Evolutionary conservation across 2,113 vertebrate genomes (phyloP), one percentile per base, ranked within the genome.

Genomic region (Willisornis vidua): DNA sequence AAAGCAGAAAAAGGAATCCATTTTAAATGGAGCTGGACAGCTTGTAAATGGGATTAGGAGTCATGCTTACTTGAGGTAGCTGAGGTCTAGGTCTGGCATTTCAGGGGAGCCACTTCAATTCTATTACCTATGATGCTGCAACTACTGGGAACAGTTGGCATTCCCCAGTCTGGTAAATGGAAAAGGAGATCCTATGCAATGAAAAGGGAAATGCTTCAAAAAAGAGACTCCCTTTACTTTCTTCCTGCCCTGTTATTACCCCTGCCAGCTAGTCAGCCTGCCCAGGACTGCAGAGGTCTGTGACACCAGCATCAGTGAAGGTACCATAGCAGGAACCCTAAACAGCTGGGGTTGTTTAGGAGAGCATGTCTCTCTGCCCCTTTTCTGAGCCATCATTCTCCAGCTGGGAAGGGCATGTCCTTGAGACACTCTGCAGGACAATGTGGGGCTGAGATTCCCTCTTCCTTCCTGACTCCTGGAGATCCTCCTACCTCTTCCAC

Each of bases 1-100:
- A 92, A 93, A 67, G 58, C 51, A 76, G 58, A 73, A 88, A 91
- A 90, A 70, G 26, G 26, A 92, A 90, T 67, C 70, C 7, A 87
- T 84, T 93, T 72, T 45, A 89, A 75, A 90, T 75, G 61, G 89
- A 85, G 57, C 52, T 87, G 80, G 73, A 67, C 24, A 39, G 46
- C 61, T 63, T 84, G 29, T 45, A 93, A 89, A 92, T 63, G 52
- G 49, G 76, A 94, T 95, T 94, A 90, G 24, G 76, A 83, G 35
- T 90, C 84, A 81, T 35, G 45, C 68, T 78, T 92, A 87, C 73
- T 89, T 85, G 89, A 89, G 29, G 61, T 67, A 75, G 61, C 52
- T 55, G 52, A 92, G 70, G 76, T 89, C 76, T 59, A 43, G n/a
- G 29, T 33, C 61, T 93, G 86, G 67, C 24, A 51, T 59, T 94